A percentile compares a stretch with the other conserved stretches of the same genome.
phyloP scores from a whole-genome alignment of 2,888 invertebrate genomes.

The Arrhopalites spinosus region DNA sequence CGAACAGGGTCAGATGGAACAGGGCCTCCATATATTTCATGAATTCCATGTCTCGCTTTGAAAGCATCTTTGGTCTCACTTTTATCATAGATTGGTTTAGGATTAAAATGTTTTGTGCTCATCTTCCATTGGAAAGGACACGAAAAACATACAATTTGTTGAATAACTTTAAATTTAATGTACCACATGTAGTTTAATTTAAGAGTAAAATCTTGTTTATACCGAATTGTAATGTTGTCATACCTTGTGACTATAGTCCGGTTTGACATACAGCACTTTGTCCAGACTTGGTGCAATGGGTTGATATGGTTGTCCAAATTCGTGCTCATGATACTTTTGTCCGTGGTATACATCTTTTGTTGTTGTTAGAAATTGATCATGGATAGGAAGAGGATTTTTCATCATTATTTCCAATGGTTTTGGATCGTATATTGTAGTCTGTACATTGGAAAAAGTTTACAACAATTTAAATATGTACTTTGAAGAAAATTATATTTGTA shows the following conservation, averaged over 20 bases:
- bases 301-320: constrained; percentile 28
- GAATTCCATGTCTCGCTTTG: constrained; percentile 21
- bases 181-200: too few species aligned
- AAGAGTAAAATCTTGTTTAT: too few species aligned
- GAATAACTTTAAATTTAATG: too few species aligned
- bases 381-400: constrained; percentile 32
- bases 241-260: constrained; percentile 36
- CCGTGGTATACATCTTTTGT: constrained; percentile 25
- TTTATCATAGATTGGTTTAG: constrained; percentile 34
- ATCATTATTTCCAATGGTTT: constrained; percentile 34
- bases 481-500: not conserved
- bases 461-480: not conserved
- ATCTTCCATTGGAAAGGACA: constrained; percentile 14
- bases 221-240: too few species aligned
- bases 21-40: constrained; percentile 37
- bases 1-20: constrained; percentile 19
- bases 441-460: not conserved
- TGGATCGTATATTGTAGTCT: constrained; percentile 34
- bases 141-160: too few species aligned
- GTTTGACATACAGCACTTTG: constrained; percentile 31
- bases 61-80: constrained; percentile 36
- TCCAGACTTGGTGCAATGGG: constrained; percentile 20
- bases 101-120: constrained; percentile 22
- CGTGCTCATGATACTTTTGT: constrained; percentile 24
- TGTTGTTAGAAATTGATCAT: constrained; percentile 35